Base-by-base conservation (phyloP, 1,140 invertebrate species). In the Drosophila orena region DNA sequence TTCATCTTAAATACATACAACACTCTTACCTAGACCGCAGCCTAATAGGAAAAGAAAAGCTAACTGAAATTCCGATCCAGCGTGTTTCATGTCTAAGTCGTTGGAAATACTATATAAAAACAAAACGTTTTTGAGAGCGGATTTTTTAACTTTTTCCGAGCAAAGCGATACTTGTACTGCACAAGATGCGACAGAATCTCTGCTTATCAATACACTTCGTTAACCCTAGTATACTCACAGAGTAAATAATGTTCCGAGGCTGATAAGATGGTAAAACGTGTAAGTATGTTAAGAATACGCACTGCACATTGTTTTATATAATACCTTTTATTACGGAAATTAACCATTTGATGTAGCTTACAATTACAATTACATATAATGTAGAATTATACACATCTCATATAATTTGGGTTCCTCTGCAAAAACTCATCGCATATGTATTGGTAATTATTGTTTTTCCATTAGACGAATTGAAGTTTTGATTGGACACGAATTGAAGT, bases 391-490 rank as follows among this genome's bases (percentile, higher is more conserved):
- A 75, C 57, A 70, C 50, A 75, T 75, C 55, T 77, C 49, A 65
- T 73, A 64, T 79, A 54, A 54, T 34, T 65, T 56, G 66, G 50
- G 64, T 49, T 55, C 43, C 43, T 49, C 73, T 43, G 64, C 64
- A 52, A 64, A 52, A 50, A 50, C 59, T 65, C 60, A 52, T 47
- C 53, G 54, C 61, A 44, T 49, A 79, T 69, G 69, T 69, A 66
- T 30, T 53, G 65, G 35, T 55, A 71, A 71, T 88, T 88, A 88
- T 86, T 86, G 78, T 86, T 81, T 86, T 62, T 43, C 38, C 57
- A 62, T 86, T 85, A 86, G 81, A 88, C 81, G 81, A 86, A 86
- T 86, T 88, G 74, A 86, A 88, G 78, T 81, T 86, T 57, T 88
- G 78, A 81, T 81, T 88, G 83, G 79, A 85, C 83, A 85, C 78